Base-by-base conservation (phyloP, 1,140 invertebrate species). In the Bursaphelenchus mucronatus region DNA sequence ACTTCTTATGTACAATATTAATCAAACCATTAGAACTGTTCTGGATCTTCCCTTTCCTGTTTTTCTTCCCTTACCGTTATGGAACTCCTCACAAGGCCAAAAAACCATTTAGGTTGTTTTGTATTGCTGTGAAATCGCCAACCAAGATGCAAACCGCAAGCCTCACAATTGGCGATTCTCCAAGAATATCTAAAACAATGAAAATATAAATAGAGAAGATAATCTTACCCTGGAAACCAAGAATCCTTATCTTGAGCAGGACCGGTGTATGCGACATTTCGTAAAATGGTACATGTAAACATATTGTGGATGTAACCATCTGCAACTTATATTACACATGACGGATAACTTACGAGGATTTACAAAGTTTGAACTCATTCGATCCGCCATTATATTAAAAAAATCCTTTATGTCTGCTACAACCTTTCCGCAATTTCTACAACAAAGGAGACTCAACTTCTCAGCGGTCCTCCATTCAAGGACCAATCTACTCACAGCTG, bases 281-380 rank as follows among this genome's bases (percentile, higher is more conserved):
- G 9, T n/a, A 63, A 43, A 9, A 3, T 17, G 9, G 15, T 45
- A 9, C 63, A 56, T 11, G 62, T 63, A 43, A 63, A 63, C 55
- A 63, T 19, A 45, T 63, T 59, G 21, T 63, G 62, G 15, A 63
- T 59, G 41, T 21, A 63, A 45, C 62, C 62, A 21, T 17, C 61
- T 62, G 53, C 3, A 10, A 15, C 45, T n/a, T 19, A 3, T 44
- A 11, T 8, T 61, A n/a, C n/a, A n/a, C 46, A 17, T 30, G 11
- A 21, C 11, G 41, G 10, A 19, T 19, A 21, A 21, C 59, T 63
- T 5, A 62, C 62, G 19, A 43, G 62, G 62, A 63, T 63, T 63
- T 8, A 63, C 62, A 66, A 63, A 63, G 8, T 63, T 56, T 40
- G 63, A 64, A 10, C 57, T 59, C 40, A 64, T 63, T 13, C 61